Base-by-base conservation (phyloP, 2,888 invertebrate genomes). In the Vanessa cardui region DNA sequence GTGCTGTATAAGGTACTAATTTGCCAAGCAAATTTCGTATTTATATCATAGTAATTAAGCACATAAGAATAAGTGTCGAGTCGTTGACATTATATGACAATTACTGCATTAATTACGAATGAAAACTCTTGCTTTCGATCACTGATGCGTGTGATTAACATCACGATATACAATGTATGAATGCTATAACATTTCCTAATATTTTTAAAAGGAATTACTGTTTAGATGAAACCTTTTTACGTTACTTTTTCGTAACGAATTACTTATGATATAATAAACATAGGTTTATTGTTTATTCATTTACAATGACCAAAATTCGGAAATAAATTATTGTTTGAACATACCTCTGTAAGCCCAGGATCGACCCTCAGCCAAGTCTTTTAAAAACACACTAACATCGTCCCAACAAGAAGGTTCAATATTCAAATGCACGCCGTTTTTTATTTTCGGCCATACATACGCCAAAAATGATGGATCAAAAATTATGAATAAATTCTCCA, bases 311-410 rank as follows among this genome's bases (percentile, higher is more conserved):
- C 1, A 20, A 8, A 20, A 49, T 12, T 20, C 9, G 4, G 9
- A 20, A 49, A 8, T n/a, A 20, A 18, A 20, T 2, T 26, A 26
- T 26, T 49, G 4, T 18, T 4, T n/a, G 2, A 31, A 31, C 93
- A 91, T 79, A 94, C 94, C 90, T 77, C 81, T 89, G 66, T 92
- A 86, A 0, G 94, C 93, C 94, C 94, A 94, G 47, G 85, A 83
- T 66, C 86, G 84, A 7, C 90, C 92, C n/a, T 84, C 87, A 0
- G 82, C 76, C 70, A 94, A 77, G 66, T 92, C 93, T 72, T 77
- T 84, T 69, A 90, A 87, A 74, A 92, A 89, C 68, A 83, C 77
- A 49, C 85, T 84, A 66, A 94, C 74, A 70, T 94, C 91, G 1
- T 84, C 82, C 83, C 89, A 90, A 78, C 94, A 94, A 9, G 77